Evolutionary conservation across 1,140 invertebrate species (phyloP).

Genomic region (Tetramorium alpestre): DNA sequence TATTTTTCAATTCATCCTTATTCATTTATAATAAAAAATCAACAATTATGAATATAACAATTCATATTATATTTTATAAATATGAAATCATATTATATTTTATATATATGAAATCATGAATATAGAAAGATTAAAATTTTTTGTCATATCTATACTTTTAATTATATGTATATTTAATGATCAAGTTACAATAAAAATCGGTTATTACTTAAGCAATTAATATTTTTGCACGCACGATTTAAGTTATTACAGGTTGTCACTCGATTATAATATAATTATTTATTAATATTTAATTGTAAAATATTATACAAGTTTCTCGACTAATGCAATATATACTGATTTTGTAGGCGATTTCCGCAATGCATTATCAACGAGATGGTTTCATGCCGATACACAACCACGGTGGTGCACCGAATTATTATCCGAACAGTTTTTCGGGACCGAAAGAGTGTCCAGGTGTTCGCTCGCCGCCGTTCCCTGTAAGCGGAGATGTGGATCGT

Average conservation of each 20-base stretch:
- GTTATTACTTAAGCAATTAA: not conserved
- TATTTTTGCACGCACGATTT: not conserved
- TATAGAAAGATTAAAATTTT: not conserved
- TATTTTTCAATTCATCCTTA: not conserved
- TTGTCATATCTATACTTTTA: not conserved
- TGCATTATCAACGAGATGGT: conserved; percentile 97
- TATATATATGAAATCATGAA: not conserved
- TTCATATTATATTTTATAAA: not conserved
- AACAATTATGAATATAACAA: not conserved
- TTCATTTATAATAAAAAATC: not conserved
- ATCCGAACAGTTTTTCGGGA: conserved; percentile 97
- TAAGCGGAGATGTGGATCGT: conserved; percentile 89
- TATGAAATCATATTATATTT: not conserved
- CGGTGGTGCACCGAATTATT: conserved; percentile 96
- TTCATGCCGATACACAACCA: conserved; percentile 89
- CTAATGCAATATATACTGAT: not conserved
- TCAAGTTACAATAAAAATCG: not conserved
- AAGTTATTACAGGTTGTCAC: not conserved
- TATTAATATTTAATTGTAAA: not conserved
- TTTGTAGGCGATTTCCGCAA: conserved; percentile 78
- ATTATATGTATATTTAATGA: not conserved
- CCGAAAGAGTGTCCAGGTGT: conserved; percentile 87
- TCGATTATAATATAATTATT: not conserved
- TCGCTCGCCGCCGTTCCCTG: conserved; percentile 83
- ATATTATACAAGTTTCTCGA: not conserved